These are phyloP conservation scores for Phorcus lineatus DNA, from an alignment of 2,888 invertebrate species.

Conservation along the genomic window DNA sequence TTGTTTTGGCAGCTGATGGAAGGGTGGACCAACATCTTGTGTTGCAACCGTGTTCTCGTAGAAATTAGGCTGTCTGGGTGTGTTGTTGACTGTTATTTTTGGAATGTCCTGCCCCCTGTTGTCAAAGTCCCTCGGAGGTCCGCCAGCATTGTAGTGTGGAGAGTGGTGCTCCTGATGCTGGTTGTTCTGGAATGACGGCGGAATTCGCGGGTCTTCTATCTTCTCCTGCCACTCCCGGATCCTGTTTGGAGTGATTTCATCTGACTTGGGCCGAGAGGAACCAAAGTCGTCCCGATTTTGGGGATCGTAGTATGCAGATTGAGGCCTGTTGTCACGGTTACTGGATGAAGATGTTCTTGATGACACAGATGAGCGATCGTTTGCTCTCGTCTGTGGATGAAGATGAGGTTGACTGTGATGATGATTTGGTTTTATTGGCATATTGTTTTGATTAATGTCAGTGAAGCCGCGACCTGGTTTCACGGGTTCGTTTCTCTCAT, in stretches of 20 bases:
- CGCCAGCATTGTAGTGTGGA: constrained; percentile 2
- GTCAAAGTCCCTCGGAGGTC: not conserved
- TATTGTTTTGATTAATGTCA: constrained; percentile 37
- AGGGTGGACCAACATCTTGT: constrained; percentile 60
- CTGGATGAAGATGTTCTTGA: constrained; percentile 52
- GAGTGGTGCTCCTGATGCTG: constrained; percentile 1
- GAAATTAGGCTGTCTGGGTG: constrained; percentile 62
- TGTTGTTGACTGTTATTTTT: constrained; percentile 66
- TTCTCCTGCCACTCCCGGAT: constrained; percentile 69
- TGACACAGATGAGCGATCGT: constrained; percentile 53
- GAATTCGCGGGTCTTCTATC: constrained; percentile 46
- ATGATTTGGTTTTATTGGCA: constrained; percentile 34
- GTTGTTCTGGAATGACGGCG: not conserved
- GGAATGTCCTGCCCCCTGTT: constrained; percentile 65
- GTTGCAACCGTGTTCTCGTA: constrained; percentile 67
- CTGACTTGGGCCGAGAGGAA: constrained; percentile 61
- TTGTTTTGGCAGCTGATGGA: constrained; percentile 60
- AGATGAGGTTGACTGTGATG: constrained; percentile 44
- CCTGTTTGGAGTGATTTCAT: constrained; percentile 59
- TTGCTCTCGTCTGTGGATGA: constrained; percentile 38
- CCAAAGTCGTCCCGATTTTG: constrained; percentile 52
- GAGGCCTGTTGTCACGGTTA: constrained; percentile 58
- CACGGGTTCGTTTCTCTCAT: not conserved
- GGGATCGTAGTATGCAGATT: constrained; percentile 61
- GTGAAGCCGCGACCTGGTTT: constrained; percentile 25